A percentile compares a stretch with the other conserved stretches of the same genome.
These are phyloP conservation scores for Rotaria macrura DNA, from an alignment of 2,888 invertebrate species.

Conservation along the genomic window DNA sequence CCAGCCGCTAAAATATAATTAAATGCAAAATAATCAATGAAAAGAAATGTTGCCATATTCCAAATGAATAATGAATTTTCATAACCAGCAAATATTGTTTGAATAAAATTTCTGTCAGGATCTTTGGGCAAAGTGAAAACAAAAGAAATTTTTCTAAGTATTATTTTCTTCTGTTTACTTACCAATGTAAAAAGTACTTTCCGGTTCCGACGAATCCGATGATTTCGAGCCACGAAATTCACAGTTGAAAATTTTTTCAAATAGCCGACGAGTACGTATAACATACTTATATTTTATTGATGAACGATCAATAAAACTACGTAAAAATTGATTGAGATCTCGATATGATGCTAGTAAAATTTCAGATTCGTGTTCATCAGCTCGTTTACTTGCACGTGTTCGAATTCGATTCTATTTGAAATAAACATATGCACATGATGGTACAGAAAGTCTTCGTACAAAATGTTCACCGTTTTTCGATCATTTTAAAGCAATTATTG, in stretches of 20 bases:
- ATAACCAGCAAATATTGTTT: conserved; percentile 64
- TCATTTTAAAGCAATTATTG: too few species aligned
- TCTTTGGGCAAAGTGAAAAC: neutral
- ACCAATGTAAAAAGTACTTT: neutral
- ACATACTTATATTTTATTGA: neutral
- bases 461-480: too few species aligned
- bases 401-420: too few species aligned
- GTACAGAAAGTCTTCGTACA: too few species aligned
- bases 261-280: conserved; percentile 60
- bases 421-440: too few species aligned
- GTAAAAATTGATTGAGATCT: neutral
- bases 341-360: neutral
- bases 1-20: conserved; percentile 58
- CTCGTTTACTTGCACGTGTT: neutral
- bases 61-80: conserved; percentile 61
- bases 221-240: conserved; percentile 52
- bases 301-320: neutral
- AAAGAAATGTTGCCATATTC: conserved; percentile 61
- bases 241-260: conserved; percentile 60
- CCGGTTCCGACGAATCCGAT: too few species aligned
- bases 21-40: conserved; percentile 56
- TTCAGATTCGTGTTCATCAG: neutral
- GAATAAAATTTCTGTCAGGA: conserved; percentile 56
- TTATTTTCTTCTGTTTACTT: neutral
- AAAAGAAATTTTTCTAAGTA: neutral